Evolutionary conservation across 2,888 invertebrate genomes (phyloP), one percentile per base, ranked within the genome.

Genomic region (Coecobrya sp.): DNA sequence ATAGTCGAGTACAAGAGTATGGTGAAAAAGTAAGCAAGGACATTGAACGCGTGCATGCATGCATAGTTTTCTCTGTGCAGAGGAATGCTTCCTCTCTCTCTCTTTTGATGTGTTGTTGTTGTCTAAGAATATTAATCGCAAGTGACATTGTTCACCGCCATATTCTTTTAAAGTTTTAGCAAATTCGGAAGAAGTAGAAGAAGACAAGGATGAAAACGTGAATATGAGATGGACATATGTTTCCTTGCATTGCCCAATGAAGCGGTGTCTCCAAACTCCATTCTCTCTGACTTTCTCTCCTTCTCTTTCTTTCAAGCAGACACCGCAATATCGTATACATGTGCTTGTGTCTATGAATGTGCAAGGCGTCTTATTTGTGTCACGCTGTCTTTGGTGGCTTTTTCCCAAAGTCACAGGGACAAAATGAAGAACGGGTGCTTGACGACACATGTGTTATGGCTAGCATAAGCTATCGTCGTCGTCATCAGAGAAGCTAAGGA

Each of bases 211-310:
- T 52, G 87, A 68, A 84, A 84, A 91, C 68, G 91, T 89, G 88
- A 88, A 92, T 84, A 88, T 81, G 91, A 92, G 93, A 84, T 82
- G 86, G 89, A 87, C 89, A 85, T 81, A 89, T 89, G 91, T 89
- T 82, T 85, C 79, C 91, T 70, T 89, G 70, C 84, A 86, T 92
- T 87, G 73, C 36, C 76, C 49, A 25, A 79, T 36, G 70, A 70
- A 52, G 52, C 68, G n/a, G 55, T 27, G 1, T 25, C 27, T 55
- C 5, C 55, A 1, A 13, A 10, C 13, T 13, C 55, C 16, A 13
- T n/a, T 55, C n/a, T 55, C 55, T 62, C 25, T n/a, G n/a, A n/a
- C n/a, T 62, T 25, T 22, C 22, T 55, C 55, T n/a, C 13, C 7
- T 19, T 11, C n/a, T 19, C 5, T 25, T 1, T 11, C 65, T n/a